Evolutionary conservation across 2,797 vertebrate genomes (phyloP).

Genomic region (Threskiornis aethiopicus): DNA sequence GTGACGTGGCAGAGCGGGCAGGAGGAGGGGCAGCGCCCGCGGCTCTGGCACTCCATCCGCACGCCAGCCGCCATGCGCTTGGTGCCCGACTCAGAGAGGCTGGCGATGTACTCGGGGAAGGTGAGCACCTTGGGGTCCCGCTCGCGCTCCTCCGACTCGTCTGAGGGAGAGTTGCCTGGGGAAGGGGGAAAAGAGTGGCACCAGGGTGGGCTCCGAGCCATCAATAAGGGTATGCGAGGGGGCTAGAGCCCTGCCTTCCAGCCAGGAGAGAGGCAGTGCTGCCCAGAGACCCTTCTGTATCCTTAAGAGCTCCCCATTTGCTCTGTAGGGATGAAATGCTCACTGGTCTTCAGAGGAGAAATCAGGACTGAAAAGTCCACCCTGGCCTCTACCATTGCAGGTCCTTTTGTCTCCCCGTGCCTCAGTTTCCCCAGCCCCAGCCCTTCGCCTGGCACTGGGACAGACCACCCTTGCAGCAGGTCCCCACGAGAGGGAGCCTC

Average conservation of each 20-base stretch:
- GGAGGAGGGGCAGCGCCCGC: constrained; percentile 90
- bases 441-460: neutral
- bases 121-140: constrained; percentile 93
- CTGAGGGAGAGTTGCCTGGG: constrained; percentile 93
- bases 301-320: neutral
- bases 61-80: constrained; percentile 92
- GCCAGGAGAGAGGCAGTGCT: neutral
- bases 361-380: neutral
- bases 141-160: constrained; percentile 94
- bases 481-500: neutral
- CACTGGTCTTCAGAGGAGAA: neutral
- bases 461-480: neutral
- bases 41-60: constrained; percentile 93
- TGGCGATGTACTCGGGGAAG: constrained; percentile 93
- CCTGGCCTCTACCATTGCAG: fast-evolving
- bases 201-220: neutral
- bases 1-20: constrained; percentile 92
- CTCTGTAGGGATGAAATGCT: neutral
- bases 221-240: fast-evolving
- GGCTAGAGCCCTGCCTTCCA: neutral
- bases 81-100: constrained; percentile 91
- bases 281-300: fast-evolving
- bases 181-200: neutral
- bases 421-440: neutral
- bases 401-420: neutral